phyloP scores from a whole-genome alignment of 2,888 invertebrate species.

The Helobdella robusta region DNA sequence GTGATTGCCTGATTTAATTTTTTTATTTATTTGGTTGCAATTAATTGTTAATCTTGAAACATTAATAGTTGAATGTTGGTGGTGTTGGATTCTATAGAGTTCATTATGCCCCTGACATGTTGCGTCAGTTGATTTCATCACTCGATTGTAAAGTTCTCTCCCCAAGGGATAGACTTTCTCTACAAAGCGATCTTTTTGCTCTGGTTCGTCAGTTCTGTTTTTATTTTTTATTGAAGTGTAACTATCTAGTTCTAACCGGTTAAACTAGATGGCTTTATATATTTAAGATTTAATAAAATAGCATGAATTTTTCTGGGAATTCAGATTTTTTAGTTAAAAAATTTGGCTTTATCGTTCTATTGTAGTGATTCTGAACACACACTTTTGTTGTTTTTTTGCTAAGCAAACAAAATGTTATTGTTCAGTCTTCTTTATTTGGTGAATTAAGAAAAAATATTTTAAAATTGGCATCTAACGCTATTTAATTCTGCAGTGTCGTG shows the following conservation, averaged over 20 bases:
- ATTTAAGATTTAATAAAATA: not conserved
- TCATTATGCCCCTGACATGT: conserved; percentile 66
- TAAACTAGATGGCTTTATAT: too few species aligned
- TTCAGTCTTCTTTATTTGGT: too few species aligned
- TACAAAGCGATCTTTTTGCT: conserved; percentile 84
- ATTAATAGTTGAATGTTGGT: conserved; percentile 62
- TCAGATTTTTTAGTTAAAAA: not conserved
- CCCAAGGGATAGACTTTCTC: conserved; percentile 75
- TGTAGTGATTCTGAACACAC: too few species aligned
- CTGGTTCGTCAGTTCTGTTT: conserved; percentile 55
- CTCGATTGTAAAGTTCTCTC: conserved; percentile 69
- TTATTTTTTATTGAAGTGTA: not conserved
- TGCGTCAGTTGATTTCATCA: conserved; percentile 68
- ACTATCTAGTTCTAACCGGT: too few species aligned
- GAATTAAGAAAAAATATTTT: too few species aligned
- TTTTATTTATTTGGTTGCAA: not conserved
- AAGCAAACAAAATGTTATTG: too few species aligned
- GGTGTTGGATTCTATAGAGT: conserved; percentile 84
- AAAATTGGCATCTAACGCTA: too few species aligned
- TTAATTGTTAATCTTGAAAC: not conserved
- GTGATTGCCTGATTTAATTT: not conserved
- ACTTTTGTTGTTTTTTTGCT: too few species aligned
- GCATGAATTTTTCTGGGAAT: not conserved
- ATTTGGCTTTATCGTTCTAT: too few species aligned
- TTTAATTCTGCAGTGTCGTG: conserved; percentile 51